Conservation (phyloP, 2,888 invertebrate genomes). For the Masnerella sp. region DNA sequence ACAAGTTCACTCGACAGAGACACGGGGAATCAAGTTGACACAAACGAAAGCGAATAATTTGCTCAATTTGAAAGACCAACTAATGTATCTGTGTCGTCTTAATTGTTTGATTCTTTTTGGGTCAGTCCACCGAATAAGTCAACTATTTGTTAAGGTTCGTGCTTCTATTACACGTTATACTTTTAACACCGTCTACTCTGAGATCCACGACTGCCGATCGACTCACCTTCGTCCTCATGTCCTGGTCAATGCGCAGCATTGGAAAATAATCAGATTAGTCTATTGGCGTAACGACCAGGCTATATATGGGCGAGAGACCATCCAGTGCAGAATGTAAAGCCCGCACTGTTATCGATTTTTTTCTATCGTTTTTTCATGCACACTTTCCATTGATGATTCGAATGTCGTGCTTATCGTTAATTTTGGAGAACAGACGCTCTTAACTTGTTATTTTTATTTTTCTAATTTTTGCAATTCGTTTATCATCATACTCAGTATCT, state of each 20-base stretch:
- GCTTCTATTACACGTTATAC: constrained; percentile 26
- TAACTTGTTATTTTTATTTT: no score
- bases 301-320: constrained; percentile 40
- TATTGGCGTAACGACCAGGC: constrained; percentile 63
- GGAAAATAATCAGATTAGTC: constrained; percentile 70
- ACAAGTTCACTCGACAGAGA: no score
- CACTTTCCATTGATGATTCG: no score
- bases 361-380: background rate
- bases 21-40: no score
- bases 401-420: no score
- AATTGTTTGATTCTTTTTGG: constrained; percentile 21
- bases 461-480: no score
- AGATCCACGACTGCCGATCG: constrained; percentile 61
- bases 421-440: no score
- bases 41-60: no score
- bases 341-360: constrained; percentile 44
- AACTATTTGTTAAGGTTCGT: constrained; percentile 22
- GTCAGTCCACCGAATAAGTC: constrained; percentile 23
- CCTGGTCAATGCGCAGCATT: constrained; percentile 72
- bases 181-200: constrained; percentile 36
- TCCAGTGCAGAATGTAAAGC: constrained; percentile 40
- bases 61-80: background rate
- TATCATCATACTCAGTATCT: no score
- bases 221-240: constrained; percentile 79
- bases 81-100: background rate